A percentile compares a stretch with the other conserved stretches of the same genome.
Evolutionary conservation across 2,888 invertebrate species (phyloP).

Genomic region (Lydus trimaculatus): DNA sequence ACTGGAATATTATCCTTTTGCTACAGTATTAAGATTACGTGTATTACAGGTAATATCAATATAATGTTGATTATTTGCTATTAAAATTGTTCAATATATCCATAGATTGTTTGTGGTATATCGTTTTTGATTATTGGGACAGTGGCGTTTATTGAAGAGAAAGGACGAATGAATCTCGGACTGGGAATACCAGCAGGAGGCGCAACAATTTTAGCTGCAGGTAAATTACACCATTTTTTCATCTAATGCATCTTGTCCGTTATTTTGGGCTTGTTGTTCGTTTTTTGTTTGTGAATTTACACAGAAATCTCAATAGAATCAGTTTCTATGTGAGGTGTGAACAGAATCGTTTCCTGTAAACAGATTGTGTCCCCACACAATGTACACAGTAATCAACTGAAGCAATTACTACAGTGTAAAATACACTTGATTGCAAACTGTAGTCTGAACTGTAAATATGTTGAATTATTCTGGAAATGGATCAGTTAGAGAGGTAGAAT

Average conservation of each 20-base stretch:
- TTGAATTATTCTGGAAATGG: not conserved
- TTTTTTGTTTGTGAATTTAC: too few relatives aligned
- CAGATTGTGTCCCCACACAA: not conserved
- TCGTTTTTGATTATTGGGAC: conserved; percentile 70
- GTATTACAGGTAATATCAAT: conserved; percentile 64
- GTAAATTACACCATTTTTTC: too few relatives aligned
- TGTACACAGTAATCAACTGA: not conserved
- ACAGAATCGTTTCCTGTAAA: not conserved
- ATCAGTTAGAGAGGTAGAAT: not conserved
- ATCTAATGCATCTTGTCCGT: too few relatives aligned
- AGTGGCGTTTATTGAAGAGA: conserved; percentile 69
- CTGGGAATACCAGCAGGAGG: conserved; percentile 69
- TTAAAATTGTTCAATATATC: conserved; percentile 24
- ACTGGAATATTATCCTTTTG: conserved; percentile 67
- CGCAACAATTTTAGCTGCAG: conserved; percentile 67
- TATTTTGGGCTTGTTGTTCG: too few relatives aligned
- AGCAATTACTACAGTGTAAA: not conserved
- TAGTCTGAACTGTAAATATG: not conserved
- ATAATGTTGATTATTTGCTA: not conserved
- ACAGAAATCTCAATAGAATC: not conserved
- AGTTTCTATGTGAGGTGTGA: too few relatives aligned
- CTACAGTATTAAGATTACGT: conserved; percentile 65
- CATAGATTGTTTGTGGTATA: conserved; percentile 69
- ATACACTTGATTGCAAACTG: not conserved
- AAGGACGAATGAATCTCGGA: conserved; percentile 68